Conservation (phyloP, 2,797 vertebrate species). For the Podarcis siculus region DNA sequence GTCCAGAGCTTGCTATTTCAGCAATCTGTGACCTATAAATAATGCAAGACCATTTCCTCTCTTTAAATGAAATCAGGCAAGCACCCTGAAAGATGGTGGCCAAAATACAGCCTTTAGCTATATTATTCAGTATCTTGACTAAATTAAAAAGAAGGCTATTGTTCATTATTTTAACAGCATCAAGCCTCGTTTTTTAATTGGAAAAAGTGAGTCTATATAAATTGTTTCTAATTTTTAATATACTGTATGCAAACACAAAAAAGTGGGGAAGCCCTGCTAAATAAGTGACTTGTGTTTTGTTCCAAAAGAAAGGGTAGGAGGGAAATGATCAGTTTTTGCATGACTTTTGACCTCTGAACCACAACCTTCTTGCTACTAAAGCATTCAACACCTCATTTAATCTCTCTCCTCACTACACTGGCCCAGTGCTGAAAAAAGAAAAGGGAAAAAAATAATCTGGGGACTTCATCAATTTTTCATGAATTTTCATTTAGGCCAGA, state of each 20-base stretch:
- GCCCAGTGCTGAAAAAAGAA: slow-evolving; percentile 66
- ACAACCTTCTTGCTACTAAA: slow-evolving; percentile 79
- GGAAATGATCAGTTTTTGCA: slow-evolving; percentile 54
- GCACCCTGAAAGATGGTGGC: slow-evolving; percentile 73
- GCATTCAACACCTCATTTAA: slow-evolving; percentile 81
- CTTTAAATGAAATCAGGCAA: slow-evolving; percentile 77
- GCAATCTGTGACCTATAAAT: slow-evolving; percentile 80
- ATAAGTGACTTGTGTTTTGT: slow-evolving; percentile 58
- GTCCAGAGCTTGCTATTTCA: slow-evolving; percentile 70
- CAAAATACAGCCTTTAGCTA: slow-evolving; percentile 75
- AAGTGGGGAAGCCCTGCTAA: slow-evolving; percentile 40
- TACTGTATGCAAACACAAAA: slow-evolving; percentile 20
- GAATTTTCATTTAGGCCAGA: slow-evolving; percentile 94
- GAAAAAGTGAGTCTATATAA: slow-evolving; percentile 37
- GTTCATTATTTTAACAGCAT: slow-evolving; percentile 70
- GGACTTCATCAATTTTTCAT: slow-evolving; percentile 98
- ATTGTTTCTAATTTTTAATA: slow-evolving; percentile 54
- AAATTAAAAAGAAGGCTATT: slow-evolving; percentile 80
- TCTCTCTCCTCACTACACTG: slow-evolving; percentile 64
- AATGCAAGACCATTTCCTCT: slow-evolving; percentile 73
- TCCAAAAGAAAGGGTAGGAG: slow-evolving; percentile 50
- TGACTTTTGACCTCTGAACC: slow-evolving; percentile 79
- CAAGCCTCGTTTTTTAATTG: neutral
- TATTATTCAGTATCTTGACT: slow-evolving; percentile 84
- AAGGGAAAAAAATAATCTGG: slow-evolving; percentile 85